These are phyloP conservation scores for Corythaeola cristata DNA, from an alignment of 2,113 vertebrate genomes.

Conservation along the genomic window DNA sequence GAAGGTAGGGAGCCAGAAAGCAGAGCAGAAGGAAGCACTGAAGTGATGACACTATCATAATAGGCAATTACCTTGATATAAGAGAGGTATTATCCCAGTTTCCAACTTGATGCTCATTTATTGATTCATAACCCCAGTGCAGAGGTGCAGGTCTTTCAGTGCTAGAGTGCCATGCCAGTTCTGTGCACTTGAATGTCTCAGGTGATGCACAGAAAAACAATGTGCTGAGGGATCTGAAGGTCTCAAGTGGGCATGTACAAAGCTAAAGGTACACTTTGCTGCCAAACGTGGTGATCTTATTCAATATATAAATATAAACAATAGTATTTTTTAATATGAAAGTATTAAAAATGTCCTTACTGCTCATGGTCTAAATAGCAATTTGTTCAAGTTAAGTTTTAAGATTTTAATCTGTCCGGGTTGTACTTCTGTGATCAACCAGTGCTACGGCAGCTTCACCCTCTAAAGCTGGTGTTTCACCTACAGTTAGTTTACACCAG, in stretches of 20 bases:
- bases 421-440: neutral
- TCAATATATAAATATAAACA: neutral
- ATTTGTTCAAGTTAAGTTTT: neutral
- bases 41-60: neutral
- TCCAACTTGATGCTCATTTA: neutral
- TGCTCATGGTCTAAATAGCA: neutral
- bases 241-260: neutral
- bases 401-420: neutral
- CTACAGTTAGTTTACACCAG: neutral
- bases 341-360: neutral
- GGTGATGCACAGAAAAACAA: neutral
- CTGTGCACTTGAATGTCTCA: neutral
- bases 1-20: neutral
- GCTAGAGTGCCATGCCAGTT: neutral
- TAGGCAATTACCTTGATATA: neutral
- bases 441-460: neutral
- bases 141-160: neutral
- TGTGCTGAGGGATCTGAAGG: neutral
- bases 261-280: neutral
- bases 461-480: neutral
- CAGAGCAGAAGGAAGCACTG: neutral
- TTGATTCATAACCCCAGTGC: neutral
- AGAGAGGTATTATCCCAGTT: neutral
- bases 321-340: neutral
- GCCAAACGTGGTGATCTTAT: neutral